Base-by-base conservation (phyloP, 2,888 invertebrate genomes). In the Dilophus febrilis region DNA sequence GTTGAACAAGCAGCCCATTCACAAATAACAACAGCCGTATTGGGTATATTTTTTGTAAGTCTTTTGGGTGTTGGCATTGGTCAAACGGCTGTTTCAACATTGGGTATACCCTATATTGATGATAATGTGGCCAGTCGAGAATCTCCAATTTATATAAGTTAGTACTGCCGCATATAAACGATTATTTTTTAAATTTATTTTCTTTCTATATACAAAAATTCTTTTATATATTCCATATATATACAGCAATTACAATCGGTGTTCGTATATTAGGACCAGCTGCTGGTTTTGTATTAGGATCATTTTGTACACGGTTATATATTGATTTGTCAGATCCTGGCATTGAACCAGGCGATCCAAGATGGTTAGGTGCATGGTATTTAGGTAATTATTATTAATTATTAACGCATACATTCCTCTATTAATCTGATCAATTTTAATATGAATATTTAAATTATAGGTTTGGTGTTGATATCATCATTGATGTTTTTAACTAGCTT, bases 311-410 rank as follows among this genome's bases (percentile, higher is more conserved):
- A 1, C 74, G 83, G 51, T 70, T 88, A 47, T 88, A 88, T 61
- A 87, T 85, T 31, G 77, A 88, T 60, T 74, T 88, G 16, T 68
- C 79, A 3, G 71, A 76, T 56, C 82, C 84, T 1, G 77, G 76
- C 47, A 81, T 83, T 51, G 75, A 77, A 48, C 75, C 79, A 38
- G 73, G 72, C 31, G 86, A 90, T 64, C 84, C 86, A 4, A 70
- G 82, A 60, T 94, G 91, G 90, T 83, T 94, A 36, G 92, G 94
- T 37, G 94, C 94, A 34, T 95, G 94, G 94, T 95, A 94, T 94
- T 67, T 95, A 43, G 91, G 86, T 72, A 66, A 77, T 68, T 68
- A 33, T 31, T 28, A 27, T 32, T n/a, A n/a, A n/a, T n/a, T n/a
- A n/a, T n/a, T n/a, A n/a, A n/a, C n/a, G n/a, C n/a, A n/a, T n/a